Percentiles rank a stretch among this genome's conserved stretches.
phyloP scores from a whole-genome alignment of 92 coral and sea anemone species.

The Hydrozoanthus gracilis region DNA sequence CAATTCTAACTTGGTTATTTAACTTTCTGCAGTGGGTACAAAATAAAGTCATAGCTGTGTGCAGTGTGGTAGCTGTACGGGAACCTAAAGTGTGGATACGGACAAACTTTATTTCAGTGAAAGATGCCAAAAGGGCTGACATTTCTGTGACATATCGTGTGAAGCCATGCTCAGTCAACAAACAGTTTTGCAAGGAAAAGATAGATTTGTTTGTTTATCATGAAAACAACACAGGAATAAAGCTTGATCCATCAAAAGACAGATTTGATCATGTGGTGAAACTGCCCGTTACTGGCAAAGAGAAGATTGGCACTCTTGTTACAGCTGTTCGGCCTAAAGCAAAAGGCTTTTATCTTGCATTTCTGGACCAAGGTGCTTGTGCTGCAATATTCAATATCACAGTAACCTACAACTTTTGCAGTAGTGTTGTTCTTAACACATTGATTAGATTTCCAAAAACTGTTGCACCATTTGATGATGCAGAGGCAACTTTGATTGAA shows the following conservation, averaged over 20 bases:
- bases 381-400: background rate
- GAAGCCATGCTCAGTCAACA: background rate
- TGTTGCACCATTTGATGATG: slow-evolving; percentile 13
- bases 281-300: background rate
- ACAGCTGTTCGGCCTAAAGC: slow-evolving; percentile 23
- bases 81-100: slow-evolving; percentile 28
- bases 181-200: background rate
- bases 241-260: slow-evolving; percentile 14
- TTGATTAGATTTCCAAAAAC: slow-evolving; percentile 37
- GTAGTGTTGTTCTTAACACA: background rate
- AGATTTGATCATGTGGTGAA: background rate
- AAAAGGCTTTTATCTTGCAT: slow-evolving; percentile 22
- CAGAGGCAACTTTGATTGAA: background rate
- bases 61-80: background rate
- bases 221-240: background rate
- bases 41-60: background rate
- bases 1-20: no score
- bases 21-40: background rate
- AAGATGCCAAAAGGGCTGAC: slow-evolving; percentile 32
- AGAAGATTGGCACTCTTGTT: background rate
- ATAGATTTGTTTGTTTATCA: slow-evolving; percentile 15
- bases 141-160: slow-evolving; percentile 14
- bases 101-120: background rate
- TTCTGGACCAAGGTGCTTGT: slow-evolving; percentile 34
- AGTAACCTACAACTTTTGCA: slow-evolving; percentile 35